A percentile compares a stretch with the other conserved stretches of the same genome.
Conservation (phyloP, 1,140 invertebrate genomes). For the Coelopa frigida region DNA sequence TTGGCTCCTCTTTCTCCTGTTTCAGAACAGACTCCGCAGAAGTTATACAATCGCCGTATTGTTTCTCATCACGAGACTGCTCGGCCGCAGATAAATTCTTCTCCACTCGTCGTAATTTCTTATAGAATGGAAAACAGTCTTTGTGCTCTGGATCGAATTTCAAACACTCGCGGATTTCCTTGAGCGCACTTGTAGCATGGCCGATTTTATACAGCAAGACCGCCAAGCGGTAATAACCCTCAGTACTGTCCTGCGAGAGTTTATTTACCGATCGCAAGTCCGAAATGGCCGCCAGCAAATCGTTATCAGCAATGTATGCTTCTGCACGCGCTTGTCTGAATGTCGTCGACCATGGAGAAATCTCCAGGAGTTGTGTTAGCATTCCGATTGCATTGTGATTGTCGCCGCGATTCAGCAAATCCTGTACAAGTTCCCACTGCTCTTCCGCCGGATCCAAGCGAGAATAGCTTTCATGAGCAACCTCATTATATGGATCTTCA, state of each 20-base stretch:
- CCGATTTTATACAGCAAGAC: slow-evolving; percentile 82
- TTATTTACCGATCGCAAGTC: slow-evolving; percentile 89
- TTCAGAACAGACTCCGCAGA: slow-evolving; percentile 61
- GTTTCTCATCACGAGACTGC: slow-evolving; percentile 56
- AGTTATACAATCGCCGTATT: slow-evolving; percentile 69
- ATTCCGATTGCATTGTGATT: slow-evolving; percentile 62
- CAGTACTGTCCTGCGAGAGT: slow-evolving; percentile 84
- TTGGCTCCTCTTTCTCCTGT: slow-evolving; percentile 60
- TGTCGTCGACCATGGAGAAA: slow-evolving; percentile 81
- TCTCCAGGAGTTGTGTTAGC: slow-evolving; percentile 70
- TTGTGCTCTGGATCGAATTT: slow-evolving; percentile 98
- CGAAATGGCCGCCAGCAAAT: slow-evolving; percentile 78
- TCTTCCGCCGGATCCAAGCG: slow-evolving; percentile 59
- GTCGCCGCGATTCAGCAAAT: slow-evolving; percentile 59
- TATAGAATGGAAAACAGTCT: slow-evolving; percentile 92
- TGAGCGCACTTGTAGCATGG: slow-evolving; percentile 83
- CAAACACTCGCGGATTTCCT: slow-evolving; percentile 92
- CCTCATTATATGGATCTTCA: slow-evolving; percentile 67
- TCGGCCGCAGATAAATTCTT: slow-evolving; percentile 75
- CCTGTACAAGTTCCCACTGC: slow-evolving; percentile 60
- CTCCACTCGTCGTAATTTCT: slow-evolving; percentile 93
- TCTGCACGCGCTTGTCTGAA: slow-evolving; percentile 81
- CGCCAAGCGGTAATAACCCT: slow-evolving; percentile 78
- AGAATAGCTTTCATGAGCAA: slow-evolving; percentile 61
- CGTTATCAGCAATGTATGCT: slow-evolving; percentile 69